phyloP scores from a whole-genome alignment of 2,888 invertebrate species.

The Sacculina carcini region DNA sequence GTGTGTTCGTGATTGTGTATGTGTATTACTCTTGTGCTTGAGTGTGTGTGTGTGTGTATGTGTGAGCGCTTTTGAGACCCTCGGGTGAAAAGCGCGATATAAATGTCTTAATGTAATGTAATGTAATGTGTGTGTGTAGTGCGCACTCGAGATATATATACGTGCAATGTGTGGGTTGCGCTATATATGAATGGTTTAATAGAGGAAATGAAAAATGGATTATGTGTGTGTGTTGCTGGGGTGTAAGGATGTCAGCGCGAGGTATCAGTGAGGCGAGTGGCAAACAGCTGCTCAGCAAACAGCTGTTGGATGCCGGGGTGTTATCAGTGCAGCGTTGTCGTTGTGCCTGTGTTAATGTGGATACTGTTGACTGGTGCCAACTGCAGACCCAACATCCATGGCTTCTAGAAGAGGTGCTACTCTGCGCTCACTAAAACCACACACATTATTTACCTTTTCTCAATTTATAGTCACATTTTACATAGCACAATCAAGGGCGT shows the following conservation, averaged over 20 bases:
- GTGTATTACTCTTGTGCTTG: too few species aligned
- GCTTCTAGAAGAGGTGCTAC: constrained; percentile 29
- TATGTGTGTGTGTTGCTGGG: not conserved
- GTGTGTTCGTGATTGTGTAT: too few species aligned
- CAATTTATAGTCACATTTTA: not conserved
- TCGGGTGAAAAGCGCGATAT: too few species aligned
- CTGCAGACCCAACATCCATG: constrained; percentile 53
- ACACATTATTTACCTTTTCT: not conserved
- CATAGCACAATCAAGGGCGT: too few species aligned
- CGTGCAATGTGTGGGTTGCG: too few species aligned
- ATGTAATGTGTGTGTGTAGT: too few species aligned
- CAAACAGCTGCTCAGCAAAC: constrained; percentile 65
- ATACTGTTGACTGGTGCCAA: constrained; percentile 50
- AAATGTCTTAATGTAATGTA: too few species aligned
- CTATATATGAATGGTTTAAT: too few species aligned
- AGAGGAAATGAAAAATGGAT: too few species aligned
- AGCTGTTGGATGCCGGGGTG: constrained; percentile 37
- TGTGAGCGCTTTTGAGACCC: too few species aligned
- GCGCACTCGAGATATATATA: too few species aligned
- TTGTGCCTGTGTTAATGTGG: constrained; percentile 50
- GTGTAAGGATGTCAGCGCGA: constrained; percentile 61
- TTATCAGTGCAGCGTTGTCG: constrained; percentile 38
- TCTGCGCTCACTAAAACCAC: not conserved
- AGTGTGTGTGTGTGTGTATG: too few species aligned
- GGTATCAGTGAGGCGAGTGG: constrained; percentile 85